These are phyloP conservation scores for Cryptocheilus praepositus DNA, from an alignment of 2,888 invertebrate species.

Conservation along the genomic window DNA sequence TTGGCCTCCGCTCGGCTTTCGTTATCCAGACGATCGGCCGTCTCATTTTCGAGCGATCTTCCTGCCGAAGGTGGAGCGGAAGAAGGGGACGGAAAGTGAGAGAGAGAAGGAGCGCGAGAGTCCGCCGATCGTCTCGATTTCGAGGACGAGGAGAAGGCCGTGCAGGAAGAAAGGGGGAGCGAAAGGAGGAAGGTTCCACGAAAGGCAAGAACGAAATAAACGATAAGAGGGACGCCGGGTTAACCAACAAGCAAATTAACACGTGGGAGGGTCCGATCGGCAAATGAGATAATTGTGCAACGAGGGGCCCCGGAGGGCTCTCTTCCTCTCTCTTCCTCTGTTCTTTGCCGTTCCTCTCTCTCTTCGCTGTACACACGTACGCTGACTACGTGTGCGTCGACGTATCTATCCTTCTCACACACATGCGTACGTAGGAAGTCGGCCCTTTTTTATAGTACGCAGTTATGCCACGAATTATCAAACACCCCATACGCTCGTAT, in stretches of 20 bases:
- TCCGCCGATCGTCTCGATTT: slow-evolving; percentile 16
- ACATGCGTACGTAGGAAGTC: neutral
- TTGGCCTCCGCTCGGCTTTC: slow-evolving; percentile 6
- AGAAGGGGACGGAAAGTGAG: slow-evolving; percentile 16
- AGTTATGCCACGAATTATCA: too few relatives aligned
- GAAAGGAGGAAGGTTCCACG: slow-evolving; percentile 54
- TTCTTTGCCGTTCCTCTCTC: slow-evolving; percentile 23
- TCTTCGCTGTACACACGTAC: slow-evolving; percentile 23
- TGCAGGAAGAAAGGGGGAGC: neutral
- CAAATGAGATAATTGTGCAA: slow-evolving; percentile 70
- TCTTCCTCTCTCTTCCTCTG: slow-evolving; percentile 23
- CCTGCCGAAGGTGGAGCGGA: slow-evolving; percentile 19
- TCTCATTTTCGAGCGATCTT: slow-evolving; percentile 9
- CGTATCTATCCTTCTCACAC: too few relatives aligned
- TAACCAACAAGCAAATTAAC: slow-evolving; percentile 73
- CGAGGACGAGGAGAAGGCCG: slow-evolving; percentile 20
- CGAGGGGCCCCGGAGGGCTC: slow-evolving; percentile 52
- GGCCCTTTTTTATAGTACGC: slow-evolving; percentile 15
- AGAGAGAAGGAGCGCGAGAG: slow-evolving; percentile 32
- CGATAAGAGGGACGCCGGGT: slow-evolving; percentile 59
- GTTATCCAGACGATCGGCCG: slow-evolving; percentile 5
- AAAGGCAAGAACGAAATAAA: slow-evolving; percentile 61
- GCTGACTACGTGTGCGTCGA: neutral
- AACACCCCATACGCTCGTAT: too few relatives aligned
- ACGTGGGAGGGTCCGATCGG: slow-evolving; percentile 74